Percentiles rank a stretch among this genome's conserved stretches.
phyloP scores from a whole-genome alignment of 2,888 invertebrate genomes.

The Lathronympha strigana region DNA sequence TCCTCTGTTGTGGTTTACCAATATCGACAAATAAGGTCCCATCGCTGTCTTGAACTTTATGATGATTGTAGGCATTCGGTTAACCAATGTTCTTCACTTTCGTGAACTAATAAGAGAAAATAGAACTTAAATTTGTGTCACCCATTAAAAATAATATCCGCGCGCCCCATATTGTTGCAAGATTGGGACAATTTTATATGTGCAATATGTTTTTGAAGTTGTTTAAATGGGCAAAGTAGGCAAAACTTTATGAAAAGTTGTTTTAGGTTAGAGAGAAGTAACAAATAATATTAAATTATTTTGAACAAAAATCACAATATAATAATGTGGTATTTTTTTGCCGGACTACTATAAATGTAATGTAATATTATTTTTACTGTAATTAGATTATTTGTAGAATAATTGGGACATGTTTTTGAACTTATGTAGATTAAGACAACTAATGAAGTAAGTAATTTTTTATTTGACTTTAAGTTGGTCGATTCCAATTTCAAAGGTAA shows the following conservation, averaged over 20 bases:
- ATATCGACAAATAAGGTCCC: no score
- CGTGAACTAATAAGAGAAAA: no score
- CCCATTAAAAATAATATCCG: no score
- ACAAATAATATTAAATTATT: slow-evolving; percentile 26
- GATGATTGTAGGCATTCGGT: no score
- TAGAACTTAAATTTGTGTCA: no score
- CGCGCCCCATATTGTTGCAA: no score
- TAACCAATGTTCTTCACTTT: no score
- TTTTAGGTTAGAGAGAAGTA: slow-evolving; percentile 20
- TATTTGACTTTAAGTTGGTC: neutral
- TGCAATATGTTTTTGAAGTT: neutral
- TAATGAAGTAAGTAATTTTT: neutral
- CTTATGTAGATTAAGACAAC: slow-evolving; percentile 11
- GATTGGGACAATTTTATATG: neutral
- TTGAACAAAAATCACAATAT: neutral
- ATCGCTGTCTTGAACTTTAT: no score
- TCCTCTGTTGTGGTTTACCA: no score
- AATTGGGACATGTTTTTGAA: slow-evolving; percentile 29
- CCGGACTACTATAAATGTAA: neutral
- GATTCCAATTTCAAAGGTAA: neutral
- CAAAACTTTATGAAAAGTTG: neutral
- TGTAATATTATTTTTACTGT: slow-evolving; percentile 32
- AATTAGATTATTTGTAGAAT: neutral
- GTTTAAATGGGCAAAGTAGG: slow-evolving; percentile 5
- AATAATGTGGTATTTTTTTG: no score